phyloP scores from a whole-genome alignment of 2,113 vertebrate species.

The Carlito syrichta region DNA sequence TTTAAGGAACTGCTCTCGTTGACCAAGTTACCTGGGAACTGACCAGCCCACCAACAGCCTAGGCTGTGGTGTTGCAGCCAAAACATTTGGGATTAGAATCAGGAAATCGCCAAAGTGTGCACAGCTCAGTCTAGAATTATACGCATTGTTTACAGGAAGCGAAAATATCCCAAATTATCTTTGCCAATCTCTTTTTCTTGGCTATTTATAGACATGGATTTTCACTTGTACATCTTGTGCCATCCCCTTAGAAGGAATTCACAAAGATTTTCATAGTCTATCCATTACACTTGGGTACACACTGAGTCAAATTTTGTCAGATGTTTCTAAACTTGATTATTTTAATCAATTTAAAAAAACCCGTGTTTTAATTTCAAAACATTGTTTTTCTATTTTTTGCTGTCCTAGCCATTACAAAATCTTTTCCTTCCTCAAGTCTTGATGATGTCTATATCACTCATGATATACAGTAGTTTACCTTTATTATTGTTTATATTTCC shows the following conservation, averaged over 20 bases:
- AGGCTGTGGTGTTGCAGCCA: not conserved
- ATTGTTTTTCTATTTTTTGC: not conserved
- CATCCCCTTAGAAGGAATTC: not conserved
- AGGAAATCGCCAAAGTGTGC: not conserved
- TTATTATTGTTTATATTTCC: not conserved
- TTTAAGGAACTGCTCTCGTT: not conserved
- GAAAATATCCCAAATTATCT: not conserved
- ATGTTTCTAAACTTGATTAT: not conserved
- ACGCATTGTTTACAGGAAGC: not conserved
- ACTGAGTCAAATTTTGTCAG: not conserved
- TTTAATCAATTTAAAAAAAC: not conserved
- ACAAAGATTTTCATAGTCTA: not conserved
- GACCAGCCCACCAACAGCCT: not conserved
- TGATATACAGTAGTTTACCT: not conserved
- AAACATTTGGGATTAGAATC: not conserved
- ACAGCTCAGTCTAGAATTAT: not conserved
- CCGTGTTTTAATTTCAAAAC: not conserved
- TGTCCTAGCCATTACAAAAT: not conserved
- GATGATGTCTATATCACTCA: not conserved
- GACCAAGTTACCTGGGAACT: not conserved
- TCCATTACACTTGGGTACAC: not conserved
- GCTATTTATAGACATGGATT: not conserved
- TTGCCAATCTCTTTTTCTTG: not conserved
- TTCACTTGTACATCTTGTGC: not conserved
- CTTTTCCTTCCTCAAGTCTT: not conserved